Conservation (phyloP, 2,113 vertebrate species). For the Paradoxurus hermaphroditus region DNA sequence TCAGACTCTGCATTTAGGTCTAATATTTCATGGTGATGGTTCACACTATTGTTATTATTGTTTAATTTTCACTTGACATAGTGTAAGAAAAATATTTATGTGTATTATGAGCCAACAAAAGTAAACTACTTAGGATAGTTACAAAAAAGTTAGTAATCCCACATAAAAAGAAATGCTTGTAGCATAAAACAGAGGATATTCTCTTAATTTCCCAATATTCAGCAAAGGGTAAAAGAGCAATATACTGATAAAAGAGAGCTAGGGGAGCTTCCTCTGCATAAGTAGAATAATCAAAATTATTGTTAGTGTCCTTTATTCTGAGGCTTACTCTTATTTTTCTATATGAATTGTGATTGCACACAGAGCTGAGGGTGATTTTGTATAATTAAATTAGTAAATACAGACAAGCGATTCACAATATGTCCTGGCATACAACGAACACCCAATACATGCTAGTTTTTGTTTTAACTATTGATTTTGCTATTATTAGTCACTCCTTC, state of each 20-base stretch:
- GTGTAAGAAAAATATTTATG: background rate
- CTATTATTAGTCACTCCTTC: background rate
- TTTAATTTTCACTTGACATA: background rate
- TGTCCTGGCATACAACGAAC: background rate
- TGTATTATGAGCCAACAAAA: background rate
- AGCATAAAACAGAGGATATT: background rate
- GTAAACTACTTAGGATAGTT: background rate
- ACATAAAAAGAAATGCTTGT: background rate
- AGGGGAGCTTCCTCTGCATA: background rate
- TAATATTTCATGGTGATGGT: background rate
- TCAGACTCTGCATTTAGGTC: background rate
- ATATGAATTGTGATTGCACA: background rate
- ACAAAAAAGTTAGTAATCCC: background rate
- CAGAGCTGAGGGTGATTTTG: background rate
- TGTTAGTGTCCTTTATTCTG: background rate
- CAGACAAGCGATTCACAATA: background rate
- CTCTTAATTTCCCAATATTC: background rate
- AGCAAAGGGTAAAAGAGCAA: too few relatives aligned
- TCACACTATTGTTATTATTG: background rate
- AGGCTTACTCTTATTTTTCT: background rate
- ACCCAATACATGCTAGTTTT: background rate
- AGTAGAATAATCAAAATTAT: background rate
- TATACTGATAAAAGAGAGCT: background rate
- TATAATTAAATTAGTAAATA: background rate
- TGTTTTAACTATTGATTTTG: background rate